Evolutionary conservation across 2,113 vertebrate genomes (phyloP).

Genomic region (Geothlypis trichas): DNA sequence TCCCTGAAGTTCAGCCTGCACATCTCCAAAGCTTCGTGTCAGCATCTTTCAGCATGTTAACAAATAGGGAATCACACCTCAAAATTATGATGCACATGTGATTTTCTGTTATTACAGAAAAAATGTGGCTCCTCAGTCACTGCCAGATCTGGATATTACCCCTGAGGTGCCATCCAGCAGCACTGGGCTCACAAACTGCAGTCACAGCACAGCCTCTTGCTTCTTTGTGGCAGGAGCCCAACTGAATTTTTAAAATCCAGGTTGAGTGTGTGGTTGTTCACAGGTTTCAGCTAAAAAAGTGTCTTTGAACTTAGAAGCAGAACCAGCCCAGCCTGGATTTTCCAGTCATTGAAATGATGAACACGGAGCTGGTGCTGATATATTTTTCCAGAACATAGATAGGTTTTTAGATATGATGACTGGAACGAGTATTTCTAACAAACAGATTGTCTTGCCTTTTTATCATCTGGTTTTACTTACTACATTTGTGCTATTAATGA

Average conservation of each 20-base stretch:
- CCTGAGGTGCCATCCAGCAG: background rate
- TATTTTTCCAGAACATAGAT: background rate
- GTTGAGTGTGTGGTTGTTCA: background rate
- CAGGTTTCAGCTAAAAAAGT: background rate
- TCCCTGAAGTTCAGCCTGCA: background rate
- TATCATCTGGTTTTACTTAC: constrained; percentile 12
- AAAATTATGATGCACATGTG: background rate
- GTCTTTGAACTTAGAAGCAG: background rate
- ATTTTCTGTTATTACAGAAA: background rate
- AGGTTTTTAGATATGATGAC: background rate
- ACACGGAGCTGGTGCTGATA: background rate
- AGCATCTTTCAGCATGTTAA: background rate
- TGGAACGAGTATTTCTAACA: background rate
- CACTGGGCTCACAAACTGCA: background rate
- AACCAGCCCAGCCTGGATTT: background rate
- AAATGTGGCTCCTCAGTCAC: background rate
- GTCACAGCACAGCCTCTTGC: background rate
- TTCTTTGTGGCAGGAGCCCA: background rate
- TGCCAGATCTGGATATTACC: background rate
- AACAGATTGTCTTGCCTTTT: background rate
- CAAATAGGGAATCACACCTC: background rate
- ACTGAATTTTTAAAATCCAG: background rate
- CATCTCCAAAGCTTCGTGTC: background rate
- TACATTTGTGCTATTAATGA: background rate
- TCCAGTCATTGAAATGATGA: background rate